Percentiles rank a stretch among this genome's conserved stretches.
Conservation (phyloP, 2,113 vertebrate species). For the Oncorhynchus tshawytscha region DNA sequence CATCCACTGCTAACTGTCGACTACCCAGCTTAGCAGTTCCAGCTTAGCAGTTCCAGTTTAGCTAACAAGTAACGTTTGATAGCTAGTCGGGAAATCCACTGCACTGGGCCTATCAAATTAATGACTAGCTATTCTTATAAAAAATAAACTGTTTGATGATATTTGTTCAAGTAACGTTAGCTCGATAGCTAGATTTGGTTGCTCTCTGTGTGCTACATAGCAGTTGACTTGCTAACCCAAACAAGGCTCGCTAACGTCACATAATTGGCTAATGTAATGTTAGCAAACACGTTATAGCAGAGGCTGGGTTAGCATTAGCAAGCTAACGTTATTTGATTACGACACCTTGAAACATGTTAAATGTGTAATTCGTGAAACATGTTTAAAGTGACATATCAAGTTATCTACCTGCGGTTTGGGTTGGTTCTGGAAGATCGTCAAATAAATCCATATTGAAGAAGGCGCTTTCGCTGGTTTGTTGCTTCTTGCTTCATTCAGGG, state of each 20-base stretch:
- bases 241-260: no score
- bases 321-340: no score
- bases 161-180: neutral
- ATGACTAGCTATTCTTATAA: neutral
- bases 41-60: neutral
- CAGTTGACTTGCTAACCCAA: no score
- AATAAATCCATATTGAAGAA: slow-evolving; percentile 71
- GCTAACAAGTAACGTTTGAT: neutral
- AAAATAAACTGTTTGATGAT: no score
- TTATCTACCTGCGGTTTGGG: slow-evolving; percentile 56
- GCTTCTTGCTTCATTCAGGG: no score
- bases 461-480: neutral
- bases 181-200: neutral
- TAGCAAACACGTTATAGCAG: no score
- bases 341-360: no score
- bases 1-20: neutral
- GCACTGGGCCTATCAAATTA: neutral
- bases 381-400: neutral
- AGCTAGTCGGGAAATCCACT: neutral
- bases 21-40: neutral
- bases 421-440: slow-evolving; percentile 75
- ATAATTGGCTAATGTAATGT: no score
- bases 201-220: no score
- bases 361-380: no score
- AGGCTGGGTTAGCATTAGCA: no score